phyloP scores from a whole-genome alignment of 2,113 vertebrate species.

The Phyllostomus discolor region DNA sequence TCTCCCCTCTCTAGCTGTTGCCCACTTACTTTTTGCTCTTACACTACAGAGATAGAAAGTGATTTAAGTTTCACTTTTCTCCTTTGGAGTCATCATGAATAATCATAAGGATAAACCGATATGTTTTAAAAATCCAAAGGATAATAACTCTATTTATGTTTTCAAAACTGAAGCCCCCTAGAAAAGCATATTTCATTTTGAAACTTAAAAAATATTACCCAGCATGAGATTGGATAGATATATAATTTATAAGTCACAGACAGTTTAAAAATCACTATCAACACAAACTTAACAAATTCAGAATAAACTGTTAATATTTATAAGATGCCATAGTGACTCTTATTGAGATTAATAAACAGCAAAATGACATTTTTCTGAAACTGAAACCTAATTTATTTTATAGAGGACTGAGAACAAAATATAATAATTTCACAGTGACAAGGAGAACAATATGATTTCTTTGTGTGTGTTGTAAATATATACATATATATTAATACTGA shows the following conservation, averaged over 20 bases:
- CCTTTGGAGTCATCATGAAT: constrained; percentile 65
- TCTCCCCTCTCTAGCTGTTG: not conserved
- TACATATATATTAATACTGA: not conserved
- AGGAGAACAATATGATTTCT: not conserved
- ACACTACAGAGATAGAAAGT: constrained; percentile 37
- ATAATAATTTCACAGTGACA: not conserved
- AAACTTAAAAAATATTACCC: constrained; percentile 51
- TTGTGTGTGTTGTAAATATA: not conserved
- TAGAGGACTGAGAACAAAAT: constrained; percentile 11
- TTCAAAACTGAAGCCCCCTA: constrained; percentile 44
- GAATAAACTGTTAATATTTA: constrained; percentile 65
- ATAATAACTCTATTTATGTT: constrained; percentile 50
- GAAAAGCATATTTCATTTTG: constrained; percentile 59
- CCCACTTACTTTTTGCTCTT: constrained; percentile 18
- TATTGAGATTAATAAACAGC: constrained; percentile 35
- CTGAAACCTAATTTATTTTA: constrained; percentile 51
- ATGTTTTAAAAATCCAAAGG: constrained; percentile 59
- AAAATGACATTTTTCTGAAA: constrained; percentile 44
- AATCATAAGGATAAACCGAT: constrained; percentile 46
- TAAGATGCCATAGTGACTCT: constrained; percentile 29
- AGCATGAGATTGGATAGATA: not conserved
- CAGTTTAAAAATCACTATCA: constrained; percentile 41
- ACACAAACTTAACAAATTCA: constrained; percentile 21
- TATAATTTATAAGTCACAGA: constrained; percentile 42
- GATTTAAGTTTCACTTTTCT: constrained; percentile 66